phyloP scores from a whole-genome alignment of 2,113 vertebrate species.

The Chrysemys picta region DNA sequence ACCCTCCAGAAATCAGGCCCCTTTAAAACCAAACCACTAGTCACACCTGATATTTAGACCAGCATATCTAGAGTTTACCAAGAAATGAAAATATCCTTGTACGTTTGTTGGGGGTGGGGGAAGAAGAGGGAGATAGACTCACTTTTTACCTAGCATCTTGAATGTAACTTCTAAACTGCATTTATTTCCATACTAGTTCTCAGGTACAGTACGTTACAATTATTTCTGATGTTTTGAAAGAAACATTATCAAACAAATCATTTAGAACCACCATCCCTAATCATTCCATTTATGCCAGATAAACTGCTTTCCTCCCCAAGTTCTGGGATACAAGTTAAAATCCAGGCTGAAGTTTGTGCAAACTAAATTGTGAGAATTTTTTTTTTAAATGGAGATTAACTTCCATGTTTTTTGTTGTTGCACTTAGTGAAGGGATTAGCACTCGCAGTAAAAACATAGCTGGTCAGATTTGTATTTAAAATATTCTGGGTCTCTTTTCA shows the following conservation, averaged over 20 bases:
- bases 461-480: neutral
- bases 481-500: constrained; percentile 39
- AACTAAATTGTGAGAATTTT: neutral
- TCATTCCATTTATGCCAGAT: neutral
- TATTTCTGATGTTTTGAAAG: neutral
- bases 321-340: neutral
- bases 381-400: neutral
- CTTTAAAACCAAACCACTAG: neutral
- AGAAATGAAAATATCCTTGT: neutral
- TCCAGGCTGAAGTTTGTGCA: neutral
- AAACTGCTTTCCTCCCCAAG: neutral
- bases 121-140: too few species aligned
- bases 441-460: too few species aligned
- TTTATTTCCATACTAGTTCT: neutral
- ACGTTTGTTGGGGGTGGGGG: fast-evolving
- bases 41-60: neutral
- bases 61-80: neutral
- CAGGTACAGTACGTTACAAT: neutral
- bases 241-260: neutral
- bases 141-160: neutral
- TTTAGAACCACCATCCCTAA: neutral
- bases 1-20: neutral
- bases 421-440: neutral
- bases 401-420: neutral
- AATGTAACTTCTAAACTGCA: neutral